Conservation (phyloP, 2,888 invertebrate species). For the Drosophila cyrtoloma region DNA sequence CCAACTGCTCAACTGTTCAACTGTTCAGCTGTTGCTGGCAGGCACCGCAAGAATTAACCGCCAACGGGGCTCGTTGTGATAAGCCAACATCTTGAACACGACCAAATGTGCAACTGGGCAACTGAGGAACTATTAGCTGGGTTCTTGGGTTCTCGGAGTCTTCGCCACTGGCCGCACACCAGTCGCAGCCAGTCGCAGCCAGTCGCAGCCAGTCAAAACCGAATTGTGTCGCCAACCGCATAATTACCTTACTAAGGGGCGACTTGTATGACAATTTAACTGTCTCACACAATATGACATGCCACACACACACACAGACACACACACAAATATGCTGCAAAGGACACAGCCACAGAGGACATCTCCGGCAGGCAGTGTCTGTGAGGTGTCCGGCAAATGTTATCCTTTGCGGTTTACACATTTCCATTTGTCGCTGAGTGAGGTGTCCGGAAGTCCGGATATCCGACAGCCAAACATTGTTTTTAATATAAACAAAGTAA, state of each 20-base stretch:
- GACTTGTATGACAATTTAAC: constrained; percentile 75
- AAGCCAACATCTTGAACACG: constrained; percentile 38
- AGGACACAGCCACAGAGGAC: constrained; percentile 12
- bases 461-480: constrained; percentile 65
- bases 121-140: not conserved
- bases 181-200: constrained; percentile 38
- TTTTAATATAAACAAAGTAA: constrained; percentile 81
- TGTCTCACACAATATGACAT: constrained; percentile 72
- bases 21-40: constrained; percentile 25
- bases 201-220: constrained; percentile 40
- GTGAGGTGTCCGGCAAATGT: constrained; percentile 59
- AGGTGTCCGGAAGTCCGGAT: constrained; percentile 46
- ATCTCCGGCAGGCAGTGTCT: constrained; percentile 37
- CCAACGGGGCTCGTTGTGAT: constrained; percentile 33
- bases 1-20: not conserved
- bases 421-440: constrained; percentile 57
- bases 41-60: constrained; percentile 58
- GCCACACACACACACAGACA: constrained; percentile 14
- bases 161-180: constrained; percentile 31
- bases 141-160: not conserved
- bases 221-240: constrained; percentile 54
- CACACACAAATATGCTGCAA: constrained; percentile 42
- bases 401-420: constrained; percentile 79
- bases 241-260: constrained; percentile 65
- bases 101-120: not conserved